A percentile compares a stretch with the other conserved stretches of the same genome.
phyloP scores from a whole-genome alignment of 2,888 invertebrate genomes.

The Lasioglossum villosulum region DNA sequence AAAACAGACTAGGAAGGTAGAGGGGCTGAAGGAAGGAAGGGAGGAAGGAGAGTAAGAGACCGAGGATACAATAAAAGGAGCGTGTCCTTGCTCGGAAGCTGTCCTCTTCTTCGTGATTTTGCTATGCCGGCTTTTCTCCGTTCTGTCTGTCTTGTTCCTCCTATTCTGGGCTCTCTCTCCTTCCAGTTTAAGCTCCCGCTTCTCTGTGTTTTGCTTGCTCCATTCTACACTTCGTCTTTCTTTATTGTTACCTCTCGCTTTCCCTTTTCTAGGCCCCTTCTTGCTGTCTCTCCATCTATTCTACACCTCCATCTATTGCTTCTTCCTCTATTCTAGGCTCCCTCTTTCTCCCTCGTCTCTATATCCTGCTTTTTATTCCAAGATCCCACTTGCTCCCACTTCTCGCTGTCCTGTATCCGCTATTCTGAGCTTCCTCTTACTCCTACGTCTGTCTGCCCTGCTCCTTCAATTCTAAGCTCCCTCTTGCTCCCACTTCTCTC shows the following conservation, averaged over 20 bases:
- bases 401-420: slow-evolving; percentile 4
- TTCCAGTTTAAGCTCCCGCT: background rate
- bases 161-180: background rate
- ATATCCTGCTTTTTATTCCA: background rate
- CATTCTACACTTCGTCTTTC: background rate
- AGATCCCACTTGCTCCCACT: background rate
- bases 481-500: background rate
- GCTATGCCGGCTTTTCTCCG: slow-evolving; percentile 33
- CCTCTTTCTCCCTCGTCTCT: background rate
- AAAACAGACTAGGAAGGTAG: background rate
- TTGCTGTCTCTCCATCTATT: background rate
- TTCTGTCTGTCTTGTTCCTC: background rate
- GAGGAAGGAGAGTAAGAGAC: slow-evolving; percentile 21
- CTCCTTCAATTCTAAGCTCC: background rate
- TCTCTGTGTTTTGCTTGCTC: background rate
- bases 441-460: no score
- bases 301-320: no score
- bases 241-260: background rate
- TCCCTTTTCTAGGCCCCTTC: background rate
- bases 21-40: slow-evolving; percentile 8
- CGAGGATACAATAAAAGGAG: slow-evolving; percentile 63
- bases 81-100: slow-evolving; percentile 65
- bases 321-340: background rate
- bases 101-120: slow-evolving; percentile 58
- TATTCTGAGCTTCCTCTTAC: background rate